Evolutionary conservation across 2,797 vertebrate genomes (phyloP), one percentile per base, ranked within the genome.

Genomic region (Scomberomorus guttatus): DNA sequence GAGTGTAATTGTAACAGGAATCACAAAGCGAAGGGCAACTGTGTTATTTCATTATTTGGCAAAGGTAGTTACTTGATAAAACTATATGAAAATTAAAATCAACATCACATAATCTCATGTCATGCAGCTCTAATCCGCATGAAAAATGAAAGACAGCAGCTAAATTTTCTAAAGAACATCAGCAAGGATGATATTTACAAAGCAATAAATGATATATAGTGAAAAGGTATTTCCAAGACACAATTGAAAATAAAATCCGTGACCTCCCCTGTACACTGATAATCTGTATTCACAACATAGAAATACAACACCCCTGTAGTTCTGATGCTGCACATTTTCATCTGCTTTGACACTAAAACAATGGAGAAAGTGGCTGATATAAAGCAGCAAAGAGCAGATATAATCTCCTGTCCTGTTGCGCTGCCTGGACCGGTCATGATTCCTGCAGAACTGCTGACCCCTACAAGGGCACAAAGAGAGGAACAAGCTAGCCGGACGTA

Each of bases 361-460:
- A 80, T 10, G 27, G 34, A 52, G 20, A 15, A 77, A 79, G 63
- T 18, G 52, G 74, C 46, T 56, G 44, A 77, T 67, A 52, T 14
- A 50, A 74, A 77, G 48, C 52, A 79, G 71, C 61, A 63, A 78
- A 67, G 69, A 71, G 62, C 66, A 54, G 73, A 79, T 76, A 65
- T 76, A 59, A 89, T 83, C 80, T 82, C 68, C 60, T 34, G 78
- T 81, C 79, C 34, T 25, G 17, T 65, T 32, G 61, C 75, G 51
- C 75, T 48, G 72, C 58, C 77, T 9, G 76, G 65, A 69, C 18
- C 56, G 18, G 72, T 80, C 71, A 46, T 50, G 58, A 82, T 79
- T 89, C 81, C 59, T 46, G 58, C 29, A 83, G 56, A 85, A 25
- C 29, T 59, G 27, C 79, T 80, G 78, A 86, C 73, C 78, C 75